phyloP scores from a whole-genome alignment of 2,797 vertebrate species.

The Catostomus latipinnis region DNA sequence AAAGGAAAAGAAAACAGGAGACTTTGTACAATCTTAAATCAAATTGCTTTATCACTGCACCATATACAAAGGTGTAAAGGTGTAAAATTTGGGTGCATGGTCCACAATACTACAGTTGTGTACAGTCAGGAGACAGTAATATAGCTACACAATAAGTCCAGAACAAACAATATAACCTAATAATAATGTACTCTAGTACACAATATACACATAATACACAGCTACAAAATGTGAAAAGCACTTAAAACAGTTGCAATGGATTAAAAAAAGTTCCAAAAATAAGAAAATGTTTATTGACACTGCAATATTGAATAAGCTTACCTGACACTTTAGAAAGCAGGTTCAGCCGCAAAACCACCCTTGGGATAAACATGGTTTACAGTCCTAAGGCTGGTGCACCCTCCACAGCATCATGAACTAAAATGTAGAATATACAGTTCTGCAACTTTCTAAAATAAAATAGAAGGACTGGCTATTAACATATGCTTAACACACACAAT shows the following conservation, averaged over 20 bases:
- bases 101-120: background rate
- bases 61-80: too few relatives aligned
- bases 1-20: constrained; percentile 12
- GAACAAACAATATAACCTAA: too few relatives aligned
- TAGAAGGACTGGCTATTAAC: background rate
- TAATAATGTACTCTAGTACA: too few relatives aligned
- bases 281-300: background rate
- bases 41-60: too few relatives aligned
- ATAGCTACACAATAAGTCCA: too few relatives aligned
- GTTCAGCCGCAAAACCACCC: constrained; percentile 65
- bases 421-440: constrained; percentile 5
- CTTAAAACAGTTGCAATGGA: background rate
- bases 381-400: constrained; percentile 28
- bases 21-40: background rate
- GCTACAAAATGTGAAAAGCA: background rate
- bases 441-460: background rate
- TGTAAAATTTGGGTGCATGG: background rate
- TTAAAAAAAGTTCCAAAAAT: background rate
- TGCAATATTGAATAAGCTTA: constrained; percentile 59
- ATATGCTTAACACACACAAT: background rate
- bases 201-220: too few relatives aligned
- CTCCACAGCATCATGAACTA: constrained; percentile 47
- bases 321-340: constrained; percentile 70
- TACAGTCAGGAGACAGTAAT: too few relatives aligned
- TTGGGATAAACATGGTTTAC: constrained; percentile 73